Evolutionary conservation across 2,888 invertebrate genomes (phyloP).

Genomic region (Himalopsyche kuldschensis): DNA sequence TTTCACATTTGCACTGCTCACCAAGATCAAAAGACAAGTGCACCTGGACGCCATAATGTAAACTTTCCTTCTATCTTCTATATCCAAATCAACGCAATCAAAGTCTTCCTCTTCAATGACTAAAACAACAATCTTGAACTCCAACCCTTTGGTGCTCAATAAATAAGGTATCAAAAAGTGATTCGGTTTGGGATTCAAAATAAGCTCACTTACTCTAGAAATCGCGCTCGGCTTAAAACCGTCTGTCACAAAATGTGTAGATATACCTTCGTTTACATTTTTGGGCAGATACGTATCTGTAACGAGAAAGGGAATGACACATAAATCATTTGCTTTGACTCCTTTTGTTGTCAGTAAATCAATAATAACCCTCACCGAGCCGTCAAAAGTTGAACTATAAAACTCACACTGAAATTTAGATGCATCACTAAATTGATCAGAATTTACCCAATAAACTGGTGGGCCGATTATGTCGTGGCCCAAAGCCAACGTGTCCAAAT

Average conservation of each 20-base stretch:
- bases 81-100: constrained; percentile 44
- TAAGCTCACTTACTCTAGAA: constrained; percentile 46
- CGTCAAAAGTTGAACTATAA: constrained; percentile 33
- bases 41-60: constrained; percentile 48
- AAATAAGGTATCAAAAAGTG: constrained; percentile 47
- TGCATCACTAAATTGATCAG: constrained; percentile 20
- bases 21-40: constrained; percentile 45
- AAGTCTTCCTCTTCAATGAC: constrained; percentile 48
- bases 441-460: constrained; percentile 46
- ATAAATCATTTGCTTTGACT: constrained; percentile 46
- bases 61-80: constrained; percentile 46
- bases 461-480: constrained; percentile 46
- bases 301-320: constrained; percentile 46
- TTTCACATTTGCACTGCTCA: constrained; percentile 43
- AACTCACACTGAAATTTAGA: not conserved
- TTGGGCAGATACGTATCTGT: constrained; percentile 43
- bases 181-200: constrained; percentile 43
- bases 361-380: constrained; percentile 44
- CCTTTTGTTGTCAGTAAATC: constrained; percentile 48
- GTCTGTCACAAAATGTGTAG: constrained; percentile 45
- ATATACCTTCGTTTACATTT: constrained; percentile 44
- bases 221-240: constrained; percentile 45
- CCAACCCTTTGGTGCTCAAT: constrained; percentile 47
- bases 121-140: constrained; percentile 48
- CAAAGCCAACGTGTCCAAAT: constrained; percentile 42